A percentile compares a stretch with the other conserved stretches of the same genome.
phyloP scores from a whole-genome alignment of 2,888 invertebrate genomes.

The Drosophila parthenogenetica region DNA sequence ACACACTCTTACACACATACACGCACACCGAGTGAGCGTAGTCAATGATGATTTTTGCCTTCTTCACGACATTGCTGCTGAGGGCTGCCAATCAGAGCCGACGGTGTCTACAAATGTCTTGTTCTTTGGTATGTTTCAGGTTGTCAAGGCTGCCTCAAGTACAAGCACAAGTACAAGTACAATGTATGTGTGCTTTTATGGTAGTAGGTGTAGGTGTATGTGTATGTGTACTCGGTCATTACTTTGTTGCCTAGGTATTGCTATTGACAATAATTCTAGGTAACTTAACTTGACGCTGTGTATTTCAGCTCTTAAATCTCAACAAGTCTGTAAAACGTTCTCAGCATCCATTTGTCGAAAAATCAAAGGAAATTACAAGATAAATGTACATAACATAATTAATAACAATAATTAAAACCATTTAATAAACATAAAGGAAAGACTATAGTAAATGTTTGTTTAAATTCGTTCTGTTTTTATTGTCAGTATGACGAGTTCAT shows the following conservation, averaged over 20 bases:
- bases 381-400: neutral
- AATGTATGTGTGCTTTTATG: conserved; percentile 13
- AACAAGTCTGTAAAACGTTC: conserved; percentile 29
- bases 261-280: conserved; percentile 70
- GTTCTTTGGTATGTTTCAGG: conserved; percentile 72
- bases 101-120: conserved; percentile 64
- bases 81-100: conserved; percentile 73
- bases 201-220: conserved; percentile 9
- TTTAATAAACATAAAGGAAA: conserved; percentile 30
- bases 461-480: neutral
- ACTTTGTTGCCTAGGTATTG: conserved; percentile 75
- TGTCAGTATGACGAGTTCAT: too few relatives aligned
- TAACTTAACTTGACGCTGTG: conserved; percentile 63
- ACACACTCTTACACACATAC: neutral
- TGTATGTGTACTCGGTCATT: conserved; percentile 57
- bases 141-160: conserved; percentile 69
- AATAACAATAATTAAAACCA: neutral
- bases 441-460: neutral
- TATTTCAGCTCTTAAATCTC: conserved; percentile 52
- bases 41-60: conserved; percentile 55
- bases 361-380: conserved; percentile 7
- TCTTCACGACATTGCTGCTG: conserved; percentile 24
- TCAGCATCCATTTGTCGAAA: conserved; percentile 8
- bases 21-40: conserved; percentile 18
- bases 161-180: conserved; percentile 27